Evolutionary conservation across 2,888 invertebrate genomes (phyloP).

Genomic region (Ypsolopha sequella): DNA sequence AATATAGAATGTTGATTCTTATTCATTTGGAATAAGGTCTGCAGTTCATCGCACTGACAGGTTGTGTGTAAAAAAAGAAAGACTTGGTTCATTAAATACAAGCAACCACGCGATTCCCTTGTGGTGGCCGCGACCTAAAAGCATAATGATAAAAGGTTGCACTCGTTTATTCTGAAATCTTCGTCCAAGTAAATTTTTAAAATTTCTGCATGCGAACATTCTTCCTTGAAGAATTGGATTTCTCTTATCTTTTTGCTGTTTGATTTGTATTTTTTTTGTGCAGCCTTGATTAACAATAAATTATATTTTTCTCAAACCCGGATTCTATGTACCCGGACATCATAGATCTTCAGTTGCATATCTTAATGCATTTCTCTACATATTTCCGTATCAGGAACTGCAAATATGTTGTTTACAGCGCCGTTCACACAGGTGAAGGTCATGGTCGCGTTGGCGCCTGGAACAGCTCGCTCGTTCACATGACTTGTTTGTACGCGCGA

Average conservation of each 20-base stretch:
- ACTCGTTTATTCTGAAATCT: conserved; percentile 10
- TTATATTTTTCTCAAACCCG: conserved; percentile 14
- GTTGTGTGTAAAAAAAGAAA: neutral
- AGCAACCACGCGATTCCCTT: conserved; percentile 23
- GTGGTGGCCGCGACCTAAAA: conserved; percentile 35
- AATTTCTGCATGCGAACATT: neutral
- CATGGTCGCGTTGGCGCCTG: conserved; percentile 44
- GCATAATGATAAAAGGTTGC: conserved; percentile 30
- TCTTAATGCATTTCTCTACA: neutral
- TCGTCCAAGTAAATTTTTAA: neutral
- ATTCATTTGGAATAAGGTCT: too few species aligned
- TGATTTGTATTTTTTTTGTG: conserved; percentile 7
- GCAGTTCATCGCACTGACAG: too few species aligned
- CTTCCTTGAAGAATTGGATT: neutral
- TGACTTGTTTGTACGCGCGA: conserved; percentile 33
- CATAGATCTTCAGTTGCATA: neutral
- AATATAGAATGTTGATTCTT: too few species aligned
- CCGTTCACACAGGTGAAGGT: conserved; percentile 33
- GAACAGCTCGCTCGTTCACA: conserved; percentile 31
- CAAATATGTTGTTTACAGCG: conserved; percentile 28
- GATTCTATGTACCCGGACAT: neutral
- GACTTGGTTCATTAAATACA: neutral
- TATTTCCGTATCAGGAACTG: conserved; percentile 4
- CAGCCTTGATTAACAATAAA: conserved; percentile 8
- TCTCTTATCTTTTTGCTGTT: neutral